These are phyloP conservation scores for Trichonephila clavipes DNA, from an alignment of 1,140 invertebrate species.

Conservation along the genomic window DNA sequence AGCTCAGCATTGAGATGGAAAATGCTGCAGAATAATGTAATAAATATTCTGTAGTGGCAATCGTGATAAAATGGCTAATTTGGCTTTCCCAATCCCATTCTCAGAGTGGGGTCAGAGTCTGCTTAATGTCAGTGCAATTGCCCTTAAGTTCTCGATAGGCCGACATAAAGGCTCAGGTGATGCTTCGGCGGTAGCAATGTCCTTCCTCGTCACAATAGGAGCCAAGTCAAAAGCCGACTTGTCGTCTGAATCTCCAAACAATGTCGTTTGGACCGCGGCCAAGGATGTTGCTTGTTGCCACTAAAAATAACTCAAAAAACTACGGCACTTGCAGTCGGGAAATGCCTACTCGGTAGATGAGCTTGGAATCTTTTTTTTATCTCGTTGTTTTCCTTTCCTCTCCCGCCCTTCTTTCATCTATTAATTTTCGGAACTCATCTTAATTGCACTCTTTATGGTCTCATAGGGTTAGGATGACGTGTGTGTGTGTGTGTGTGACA, in stretches of 20 bases:
- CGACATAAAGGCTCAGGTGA: background rate
- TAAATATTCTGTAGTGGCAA: too few relatives aligned
- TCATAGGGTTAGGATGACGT: background rate
- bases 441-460: constrained; percentile 10
- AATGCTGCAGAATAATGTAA: too few relatives aligned
- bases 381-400: background rate
- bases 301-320: constrained; percentile 74
- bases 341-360: constrained; percentile 25
- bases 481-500: too few relatives aligned
- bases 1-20: too few relatives aligned
- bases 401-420: background rate
- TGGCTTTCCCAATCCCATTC: too few relatives aligned
- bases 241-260: constrained; percentile 52
- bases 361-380: background rate
- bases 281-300: constrained; percentile 75
- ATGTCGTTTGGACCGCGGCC: constrained; percentile 67
- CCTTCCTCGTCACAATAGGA: constrained; percentile 66
- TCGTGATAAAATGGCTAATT: too few relatives aligned
- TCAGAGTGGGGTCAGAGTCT: too few relatives aligned
- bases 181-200: constrained; percentile 55
- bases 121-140: too few relatives aligned
- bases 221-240: constrained; percentile 34
- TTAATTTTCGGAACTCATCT: background rate
- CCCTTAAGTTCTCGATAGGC: too few relatives aligned
- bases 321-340: constrained; percentile 46